A percentile compares a stretch with the other conserved stretches of the same genome.
These are phyloP conservation scores for Fistularia tabacaria DNA, from an alignment of 2,797 vertebrate genomes.

Conservation along the genomic window DNA sequence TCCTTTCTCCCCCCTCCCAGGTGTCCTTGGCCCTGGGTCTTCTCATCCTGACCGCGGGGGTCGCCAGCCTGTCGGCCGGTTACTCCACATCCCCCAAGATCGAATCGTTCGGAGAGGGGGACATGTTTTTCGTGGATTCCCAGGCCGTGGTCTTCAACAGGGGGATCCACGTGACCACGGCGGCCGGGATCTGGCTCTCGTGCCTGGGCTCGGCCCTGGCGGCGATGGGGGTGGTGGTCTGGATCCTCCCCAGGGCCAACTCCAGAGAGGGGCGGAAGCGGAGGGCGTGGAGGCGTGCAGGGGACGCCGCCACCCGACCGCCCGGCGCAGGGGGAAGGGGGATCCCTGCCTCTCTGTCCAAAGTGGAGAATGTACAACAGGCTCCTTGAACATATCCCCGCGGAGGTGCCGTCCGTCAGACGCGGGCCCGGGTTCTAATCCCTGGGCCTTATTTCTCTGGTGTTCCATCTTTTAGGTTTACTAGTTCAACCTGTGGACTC, in stretches of 20 bases:
- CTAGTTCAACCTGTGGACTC: too few species aligned
- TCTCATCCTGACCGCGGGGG: slow-evolving; percentile 82
- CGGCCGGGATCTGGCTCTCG: slow-evolving; percentile 83
- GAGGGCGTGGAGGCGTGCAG: slow-evolving; percentile 61
- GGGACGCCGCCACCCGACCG: slow-evolving; percentile 81
- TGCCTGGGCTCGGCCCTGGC: slow-evolving; percentile 81
- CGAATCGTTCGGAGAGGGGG: slow-evolving; percentile 88
- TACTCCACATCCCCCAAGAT: slow-evolving; percentile 86
- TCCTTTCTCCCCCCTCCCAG: slow-evolving; percentile 57
- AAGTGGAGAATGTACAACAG: slow-evolving; percentile 86
- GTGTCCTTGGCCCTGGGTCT: slow-evolving; percentile 78
- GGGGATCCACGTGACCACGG: slow-evolving; percentile 81
- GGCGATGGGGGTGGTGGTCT: slow-evolving; percentile 78
- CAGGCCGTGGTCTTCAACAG: slow-evolving; percentile 85
- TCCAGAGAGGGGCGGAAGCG: slow-evolving; percentile 53
- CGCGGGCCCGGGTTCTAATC: too few species aligned
- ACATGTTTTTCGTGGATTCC: slow-evolving; percentile 87
- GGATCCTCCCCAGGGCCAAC: slow-evolving; percentile 79
- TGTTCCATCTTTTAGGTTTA: too few species aligned
- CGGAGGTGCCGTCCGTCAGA: too few species aligned
- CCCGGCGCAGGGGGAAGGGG: slow-evolving; percentile 79
- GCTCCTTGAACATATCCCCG: slow-evolving; percentile 46
- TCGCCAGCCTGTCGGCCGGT: slow-evolving; percentile 80
- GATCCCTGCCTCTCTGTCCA: slow-evolving; percentile 82
- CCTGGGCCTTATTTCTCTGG: too few species aligned